Base-by-base conservation (phyloP, 2,113 vertebrate genomes). In the Himantopus leucocephalus region DNA sequence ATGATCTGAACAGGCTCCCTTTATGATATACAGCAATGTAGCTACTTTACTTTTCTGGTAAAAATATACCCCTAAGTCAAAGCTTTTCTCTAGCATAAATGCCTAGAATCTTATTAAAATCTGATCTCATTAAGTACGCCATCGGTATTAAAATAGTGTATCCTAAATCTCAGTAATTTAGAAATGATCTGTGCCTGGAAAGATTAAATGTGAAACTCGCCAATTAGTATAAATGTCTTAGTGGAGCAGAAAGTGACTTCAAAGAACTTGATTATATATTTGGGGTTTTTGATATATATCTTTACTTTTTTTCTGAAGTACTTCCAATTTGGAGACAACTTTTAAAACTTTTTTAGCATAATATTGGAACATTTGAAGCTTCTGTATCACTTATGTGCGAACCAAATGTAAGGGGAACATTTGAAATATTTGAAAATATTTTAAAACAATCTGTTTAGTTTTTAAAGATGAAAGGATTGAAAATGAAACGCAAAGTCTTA, bases 241-340 rank as follows among this genome's bases (percentile, higher is more conserved):
- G 63, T 85, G 72, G 84, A 93, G 67, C 32, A 91, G 35, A 93
- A 90, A 93, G 53, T 85, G 22, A 93, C 70, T 95, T 97, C 91
- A 97, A 82, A 97, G 66, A 73, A 53, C 59, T 85, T 85, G 75
- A 67, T 90, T 59, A 67, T 85, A 20, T 92, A 67, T 83, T 80
- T 83, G 39, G 4, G 1, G 0, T 0, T 90, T 80, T 55, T 82
- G 37, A 67, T 88, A 88, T 26, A 5, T 45, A 12, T 73, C 0
- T 55, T 45, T 26, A 35, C 2, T 35, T 45, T 91, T 88, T 95
- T 63, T 32, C 60, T 66, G 47, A 94, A 92, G 35, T 80, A 55
- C 8, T 93, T 35, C 20, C 47, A 80, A 50, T 84, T 90, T 90
- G 29, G 59, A 91, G 55, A 76, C 53, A 92, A 91, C 50, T 68